These are phyloP conservation scores for Pterois miles DNA, from an alignment of 2,797 vertebrate species.

Conservation along the genomic window DNA sequence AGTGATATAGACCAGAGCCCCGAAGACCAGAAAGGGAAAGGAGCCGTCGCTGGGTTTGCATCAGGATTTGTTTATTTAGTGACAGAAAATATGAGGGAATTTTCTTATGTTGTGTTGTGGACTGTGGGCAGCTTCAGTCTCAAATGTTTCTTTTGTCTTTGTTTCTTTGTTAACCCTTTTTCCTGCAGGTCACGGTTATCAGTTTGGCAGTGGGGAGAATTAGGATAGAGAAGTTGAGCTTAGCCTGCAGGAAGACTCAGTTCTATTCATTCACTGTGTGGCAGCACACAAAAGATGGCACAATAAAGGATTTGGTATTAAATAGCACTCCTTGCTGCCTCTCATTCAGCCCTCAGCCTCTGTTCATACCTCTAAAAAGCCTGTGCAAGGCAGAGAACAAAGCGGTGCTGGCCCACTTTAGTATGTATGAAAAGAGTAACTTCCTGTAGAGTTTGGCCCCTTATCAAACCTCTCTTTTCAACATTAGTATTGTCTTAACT, in stretches of 20 bases:
- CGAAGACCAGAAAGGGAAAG: conserved; percentile 70
- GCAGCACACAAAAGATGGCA: conserved; percentile 76
- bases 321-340: conserved; percentile 67
- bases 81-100: conserved; percentile 59
- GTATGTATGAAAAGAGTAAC: conserved; percentile 65
- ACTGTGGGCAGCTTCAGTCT: conserved; percentile 25
- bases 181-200: conserved; percentile 58
- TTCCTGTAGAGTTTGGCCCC: conserved; percentile 69
- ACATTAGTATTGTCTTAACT: conserved; percentile 52
- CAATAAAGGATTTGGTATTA: conserved; percentile 76
- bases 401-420: conserved; percentile 70
- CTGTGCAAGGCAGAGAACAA: conserved; percentile 65
- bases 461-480: conserved; percentile 59
- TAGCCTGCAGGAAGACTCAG: conserved; percentile 71
- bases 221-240: conserved; percentile 69
- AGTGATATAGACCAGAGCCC: conserved; percentile 85
- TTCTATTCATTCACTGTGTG: conserved; percentile 70
- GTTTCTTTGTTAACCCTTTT: conserved; percentile 39
- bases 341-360: conserved; percentile 62
- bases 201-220: conserved; percentile 67
- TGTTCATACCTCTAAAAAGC: conserved; percentile 64
- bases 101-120: conserved; percentile 40
- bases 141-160: conserved; percentile 47
- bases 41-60: conserved; percentile 59
- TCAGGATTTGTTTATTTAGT: conserved; percentile 71